Percentiles rank a stretch among this genome's conserved stretches.
These are phyloP conservation scores for Cheilosia pagana DNA, from an alignment of 2,888 invertebrate species.

Conservation along the genomic window DNA sequence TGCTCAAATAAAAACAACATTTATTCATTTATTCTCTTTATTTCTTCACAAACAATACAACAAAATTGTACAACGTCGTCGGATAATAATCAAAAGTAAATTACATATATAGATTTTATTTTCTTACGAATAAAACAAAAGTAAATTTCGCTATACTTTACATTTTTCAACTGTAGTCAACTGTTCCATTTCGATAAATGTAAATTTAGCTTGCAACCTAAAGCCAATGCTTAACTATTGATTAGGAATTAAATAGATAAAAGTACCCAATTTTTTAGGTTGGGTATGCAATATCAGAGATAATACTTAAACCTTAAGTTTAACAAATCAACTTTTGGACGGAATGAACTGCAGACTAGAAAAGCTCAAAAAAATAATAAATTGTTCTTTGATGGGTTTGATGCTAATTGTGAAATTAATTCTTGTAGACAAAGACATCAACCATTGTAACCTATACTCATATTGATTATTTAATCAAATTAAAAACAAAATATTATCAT, in stretches of 20 bases:
- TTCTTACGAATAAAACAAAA: constrained; percentile 34
- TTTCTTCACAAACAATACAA: background rate
- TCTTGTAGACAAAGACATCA: constrained; percentile 9
- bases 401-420: constrained; percentile 13
- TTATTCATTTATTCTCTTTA: too few relatives aligned
- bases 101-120: constrained; percentile 30
- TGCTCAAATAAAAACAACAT: too few relatives aligned
- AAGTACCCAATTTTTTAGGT: background rate
- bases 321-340: constrained; percentile 1
- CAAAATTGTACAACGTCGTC: constrained; percentile 37
- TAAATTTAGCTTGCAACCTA: background rate
- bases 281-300: background rate
- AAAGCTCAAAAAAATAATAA: too few relatives aligned
- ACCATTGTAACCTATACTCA: constrained; percentile 44
- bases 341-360: background rate
- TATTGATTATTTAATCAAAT: constrained; percentile 26
- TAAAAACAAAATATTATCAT: constrained; percentile 33
- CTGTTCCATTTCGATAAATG: constrained; percentile 32
- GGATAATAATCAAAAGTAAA: constrained; percentile 44
- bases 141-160: constrained; percentile 11
- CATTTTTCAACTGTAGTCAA: constrained; percentile 22
- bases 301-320: background rate
- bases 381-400: constrained; percentile 5
- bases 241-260: background rate
- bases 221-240: background rate